phyloP scores from a whole-genome alignment of 2,888 invertebrate species.

The Leptarthrus brevirostris region DNA sequence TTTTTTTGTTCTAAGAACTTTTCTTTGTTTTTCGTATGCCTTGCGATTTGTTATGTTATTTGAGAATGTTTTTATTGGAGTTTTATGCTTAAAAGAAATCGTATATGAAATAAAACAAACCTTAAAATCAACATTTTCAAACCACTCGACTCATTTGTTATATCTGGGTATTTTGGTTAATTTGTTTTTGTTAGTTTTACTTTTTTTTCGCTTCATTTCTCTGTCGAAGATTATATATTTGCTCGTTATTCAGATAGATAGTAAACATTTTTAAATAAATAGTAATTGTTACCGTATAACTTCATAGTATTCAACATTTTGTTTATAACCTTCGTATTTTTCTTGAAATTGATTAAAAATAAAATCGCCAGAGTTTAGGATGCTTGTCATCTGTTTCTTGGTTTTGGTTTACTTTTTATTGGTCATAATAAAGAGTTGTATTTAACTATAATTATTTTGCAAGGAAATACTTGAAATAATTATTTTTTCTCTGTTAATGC shows the following conservation, averaged over 20 bases:
- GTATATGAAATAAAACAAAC: neutral
- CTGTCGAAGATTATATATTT: conserved; percentile 32
- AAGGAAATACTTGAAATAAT: neutral
- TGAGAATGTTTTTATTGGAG: conserved; percentile 1
- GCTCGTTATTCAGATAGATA: conserved; percentile 8
- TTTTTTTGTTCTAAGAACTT: conserved; percentile 45
- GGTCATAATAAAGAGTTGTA: neutral
- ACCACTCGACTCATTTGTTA: neutral
- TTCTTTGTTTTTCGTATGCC: conserved; percentile 10
- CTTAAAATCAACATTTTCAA: conserved; percentile 2
- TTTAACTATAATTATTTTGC: neutral
- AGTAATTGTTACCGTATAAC: neutral
- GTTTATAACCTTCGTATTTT: neutral
- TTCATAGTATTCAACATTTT: conserved; percentile 15
- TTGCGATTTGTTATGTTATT: neutral
- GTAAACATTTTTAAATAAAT: neutral
- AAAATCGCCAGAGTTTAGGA: neutral
- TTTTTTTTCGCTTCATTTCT: conserved; percentile 10
- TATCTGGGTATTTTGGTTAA: neutral
- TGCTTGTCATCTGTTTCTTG: too few relatives aligned
- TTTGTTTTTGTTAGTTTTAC: conserved; percentile 25
- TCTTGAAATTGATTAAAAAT: conserved; percentile 6
- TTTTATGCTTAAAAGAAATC: conserved; percentile 18
- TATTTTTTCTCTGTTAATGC: conserved; percentile 6
- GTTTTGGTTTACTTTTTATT: neutral